Percentiles rank a stretch among this genome's conserved stretches.
phyloP scores from a whole-genome alignment of 1,140 invertebrate genomes.

The Onthophagus taurus region DNA sequence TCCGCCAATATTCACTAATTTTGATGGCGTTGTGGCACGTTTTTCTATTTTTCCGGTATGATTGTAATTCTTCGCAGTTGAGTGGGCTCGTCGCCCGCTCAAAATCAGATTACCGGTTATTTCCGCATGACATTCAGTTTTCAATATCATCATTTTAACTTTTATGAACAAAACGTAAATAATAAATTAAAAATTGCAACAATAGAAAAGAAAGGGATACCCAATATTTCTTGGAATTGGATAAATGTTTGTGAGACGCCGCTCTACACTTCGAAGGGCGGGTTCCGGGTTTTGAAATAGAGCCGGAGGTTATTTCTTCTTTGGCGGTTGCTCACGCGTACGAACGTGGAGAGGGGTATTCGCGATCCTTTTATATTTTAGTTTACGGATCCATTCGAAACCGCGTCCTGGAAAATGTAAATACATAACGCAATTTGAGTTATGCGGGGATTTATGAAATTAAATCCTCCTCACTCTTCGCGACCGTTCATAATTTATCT shows the following conservation, averaged over 20 bases:
- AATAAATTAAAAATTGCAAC: too few relatives aligned
- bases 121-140: slow-evolving; percentile 12
- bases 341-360: slow-evolving; percentile 12
- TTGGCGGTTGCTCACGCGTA: slow-evolving; percentile 12
- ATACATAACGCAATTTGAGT: slow-evolving; percentile 14
- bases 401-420: slow-evolving; percentile 12
- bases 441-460: slow-evolving; percentile 12
- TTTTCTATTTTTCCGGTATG: slow-evolving; percentile 12
- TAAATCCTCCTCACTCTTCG: slow-evolving; percentile 11
- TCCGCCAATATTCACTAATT: slow-evolving; percentile 13
- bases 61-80: slow-evolving; percentile 11
- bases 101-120: slow-evolving; percentile 10
- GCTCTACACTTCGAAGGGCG: too few relatives aligned
- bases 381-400: slow-evolving; percentile 9
- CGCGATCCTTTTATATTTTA: slow-evolving; percentile 13
- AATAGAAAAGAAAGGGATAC: neutral
- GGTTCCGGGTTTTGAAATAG: too few relatives aligned
- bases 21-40: slow-evolving; percentile 12
- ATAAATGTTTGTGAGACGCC: slow-evolving; percentile 15
- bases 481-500: slow-evolving; percentile 10
- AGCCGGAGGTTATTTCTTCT: slow-evolving; percentile 13
- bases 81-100: slow-evolving; percentile 1
- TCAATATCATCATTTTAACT: too few relatives aligned
- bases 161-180: too few relatives aligned
- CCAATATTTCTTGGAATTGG: slow-evolving; percentile 10